These are phyloP conservation scores for Athalia circularis DNA, from an alignment of 2,888 invertebrate genomes.

Conservation along the genomic window DNA sequence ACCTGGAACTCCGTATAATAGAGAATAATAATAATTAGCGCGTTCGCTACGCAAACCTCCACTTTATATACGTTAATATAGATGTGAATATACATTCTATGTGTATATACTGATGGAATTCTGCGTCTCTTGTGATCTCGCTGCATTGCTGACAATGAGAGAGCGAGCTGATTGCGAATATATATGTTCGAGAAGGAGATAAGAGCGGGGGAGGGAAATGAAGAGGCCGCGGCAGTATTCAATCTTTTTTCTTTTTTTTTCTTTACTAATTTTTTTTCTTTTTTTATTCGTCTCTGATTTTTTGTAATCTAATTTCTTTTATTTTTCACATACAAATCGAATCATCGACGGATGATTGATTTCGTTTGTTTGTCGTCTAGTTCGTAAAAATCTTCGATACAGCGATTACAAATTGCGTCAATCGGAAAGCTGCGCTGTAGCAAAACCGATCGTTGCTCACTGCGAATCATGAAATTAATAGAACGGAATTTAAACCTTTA, in stretches of 20 bases:
- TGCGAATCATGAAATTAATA: neutral
- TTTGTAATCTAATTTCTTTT: too few relatives aligned
- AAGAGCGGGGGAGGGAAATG: neutral
- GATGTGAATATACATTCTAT: neutral
- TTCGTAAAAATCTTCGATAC: neutral
- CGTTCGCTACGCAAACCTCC: neutral
- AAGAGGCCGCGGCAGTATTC: neutral
- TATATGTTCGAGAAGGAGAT: neutral
- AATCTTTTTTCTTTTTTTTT: constrained; percentile 20
- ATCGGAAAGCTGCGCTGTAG: neutral
- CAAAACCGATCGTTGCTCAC: constrained; percentile 2
- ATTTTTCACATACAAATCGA: too few relatives aligned
- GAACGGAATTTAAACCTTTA: neutral
- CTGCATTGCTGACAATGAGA: neutral
- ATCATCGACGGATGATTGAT: constrained; percentile 29
- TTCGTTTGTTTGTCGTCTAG: constrained; percentile 25
- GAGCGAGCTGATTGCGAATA: constrained; percentile 1
- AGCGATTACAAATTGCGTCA: constrained; percentile 5
- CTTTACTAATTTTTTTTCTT: neutral
- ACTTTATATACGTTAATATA: neutral
- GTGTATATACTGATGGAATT: constrained; percentile 11
- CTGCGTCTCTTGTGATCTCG: constrained; percentile 6
- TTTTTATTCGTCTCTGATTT: too few relatives aligned
- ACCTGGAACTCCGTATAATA: constrained; percentile 5
- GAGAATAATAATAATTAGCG: neutral